phyloP scores from a whole-genome alignment of 2,888 invertebrate genomes.

The Linnaemya tessellans region DNA sequence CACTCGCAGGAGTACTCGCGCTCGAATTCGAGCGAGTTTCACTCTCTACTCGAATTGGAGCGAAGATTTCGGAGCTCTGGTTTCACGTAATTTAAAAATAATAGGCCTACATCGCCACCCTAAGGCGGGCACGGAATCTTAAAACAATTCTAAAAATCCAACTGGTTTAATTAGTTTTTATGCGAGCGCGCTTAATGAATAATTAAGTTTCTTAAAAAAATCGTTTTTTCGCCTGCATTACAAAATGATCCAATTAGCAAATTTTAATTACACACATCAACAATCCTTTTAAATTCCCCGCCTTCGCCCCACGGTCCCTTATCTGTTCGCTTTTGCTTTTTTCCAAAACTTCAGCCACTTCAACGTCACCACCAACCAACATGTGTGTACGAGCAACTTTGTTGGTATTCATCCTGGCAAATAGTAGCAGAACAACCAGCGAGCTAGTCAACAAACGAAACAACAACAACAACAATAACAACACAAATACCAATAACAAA shows the following conservation, averaged over 20 bases:
- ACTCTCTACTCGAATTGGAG: too few relatives aligned
- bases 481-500: not conserved
- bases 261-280: conserved; percentile 74
- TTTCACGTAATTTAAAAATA: too few relatives aligned
- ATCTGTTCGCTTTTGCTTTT: not conserved
- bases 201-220: not conserved
- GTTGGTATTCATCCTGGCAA: conserved; percentile 52
- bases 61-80: too few relatives aligned
- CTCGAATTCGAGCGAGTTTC: too few relatives aligned
- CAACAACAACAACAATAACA: conserved; percentile 8
- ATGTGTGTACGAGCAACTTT: not conserved
- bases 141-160: not conserved
- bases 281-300: conserved; percentile 57
- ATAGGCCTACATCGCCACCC: too few relatives aligned
- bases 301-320: not conserved
- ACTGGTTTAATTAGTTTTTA: conserved; percentile 5
- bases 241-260: conserved; percentile 73
- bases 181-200: not conserved
- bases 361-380: conserved; percentile 11
- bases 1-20: too few relatives aligned
- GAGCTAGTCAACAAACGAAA: conserved; percentile 20
- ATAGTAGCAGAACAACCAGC: conserved; percentile 29
- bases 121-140: not conserved
- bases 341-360: conserved; percentile 35
- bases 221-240: conserved; percentile 1